These are phyloP conservation scores for Celastrina argiolus DNA, from an alignment of 2,888 invertebrate genomes.

Conservation along the genomic window DNA sequence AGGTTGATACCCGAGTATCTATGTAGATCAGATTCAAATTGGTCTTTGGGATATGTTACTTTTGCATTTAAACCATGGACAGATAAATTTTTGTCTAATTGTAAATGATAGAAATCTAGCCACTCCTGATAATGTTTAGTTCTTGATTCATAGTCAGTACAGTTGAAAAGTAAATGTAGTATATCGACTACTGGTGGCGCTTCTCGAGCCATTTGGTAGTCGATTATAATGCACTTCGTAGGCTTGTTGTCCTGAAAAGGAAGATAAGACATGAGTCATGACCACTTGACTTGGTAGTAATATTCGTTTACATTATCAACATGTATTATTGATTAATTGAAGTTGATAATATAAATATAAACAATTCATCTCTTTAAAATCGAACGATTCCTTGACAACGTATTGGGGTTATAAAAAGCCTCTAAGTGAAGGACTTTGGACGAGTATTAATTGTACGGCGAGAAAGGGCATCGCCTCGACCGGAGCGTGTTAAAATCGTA, in stretches of 20 bases:
- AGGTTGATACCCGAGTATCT: conserved; percentile 38
- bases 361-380: no score
- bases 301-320: no score
- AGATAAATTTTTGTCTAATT: conserved; percentile 36
- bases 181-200: conserved; percentile 39
- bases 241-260: conserved; percentile 37
- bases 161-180: conserved; percentile 41
- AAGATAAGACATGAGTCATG: not conserved
- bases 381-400: no score
- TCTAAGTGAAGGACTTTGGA: no score
- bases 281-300: no score
- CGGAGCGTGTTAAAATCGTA: no score
- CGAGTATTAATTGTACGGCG: no score
- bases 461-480: no score
- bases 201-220: conserved; percentile 41
- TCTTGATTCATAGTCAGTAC: conserved; percentile 40
- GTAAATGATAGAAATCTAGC: conserved; percentile 40
- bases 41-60: conserved; percentile 38
- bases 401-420: no score
- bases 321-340: no score
- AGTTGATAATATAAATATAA: no score
- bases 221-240: conserved; percentile 39
- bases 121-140: conserved; percentile 37
- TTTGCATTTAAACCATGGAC: conserved; percentile 38
- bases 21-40: conserved; percentile 40